Evolutionary conservation across 2,113 vertebrate genomes (phyloP), one percentile per base, ranked within the genome.

Genomic region (Sebastes schlegelii): DNA sequence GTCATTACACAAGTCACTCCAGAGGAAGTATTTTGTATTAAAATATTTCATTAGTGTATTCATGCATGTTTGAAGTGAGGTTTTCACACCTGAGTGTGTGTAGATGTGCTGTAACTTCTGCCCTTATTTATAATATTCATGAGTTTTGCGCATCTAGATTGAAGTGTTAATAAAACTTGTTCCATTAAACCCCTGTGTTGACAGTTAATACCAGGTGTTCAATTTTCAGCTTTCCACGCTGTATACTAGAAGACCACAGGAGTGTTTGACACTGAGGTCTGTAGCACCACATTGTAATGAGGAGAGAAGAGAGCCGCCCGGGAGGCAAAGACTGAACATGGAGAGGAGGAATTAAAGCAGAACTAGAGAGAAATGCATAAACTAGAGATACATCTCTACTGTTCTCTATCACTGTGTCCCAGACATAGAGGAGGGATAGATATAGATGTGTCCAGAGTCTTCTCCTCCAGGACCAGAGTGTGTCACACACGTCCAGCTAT

Each of bases 401-500:
- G 48, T 46, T 21, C 11, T 68, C n/a, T 5, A 16, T 46, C 48
- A 1, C 8, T 52, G 54, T 17, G 19, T 45, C 54, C 19, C 42
- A 66, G n/a, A 49, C 46, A 49, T 2, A 9, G 65, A 45, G 63
- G 43, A 4, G n/a, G 43, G 45, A 23, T 1, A 12, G n/a, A 13
- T 61, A 3, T n/a, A 54, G 16, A 42, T 34, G 9, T 10, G 6
- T 8, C 14, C 17, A 43, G 40, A 43, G 62, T 64, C 40, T 19
- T 23, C 64, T 67, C 64, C 45, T 23, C 9, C 13, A 34, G 26
- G 52, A 43, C 26, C 26, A n/a, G 26, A 63, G 45, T 54, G 13
- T 40, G 23, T 0, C 68, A 79, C 72, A 72, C 64, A 79, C 67
- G 49, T 34, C 1, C 12, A 54, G 48, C 49, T 21, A 70, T 60